Conservation (phyloP, 2,888 invertebrate genomes). For the Epinotia demarniana region DNA sequence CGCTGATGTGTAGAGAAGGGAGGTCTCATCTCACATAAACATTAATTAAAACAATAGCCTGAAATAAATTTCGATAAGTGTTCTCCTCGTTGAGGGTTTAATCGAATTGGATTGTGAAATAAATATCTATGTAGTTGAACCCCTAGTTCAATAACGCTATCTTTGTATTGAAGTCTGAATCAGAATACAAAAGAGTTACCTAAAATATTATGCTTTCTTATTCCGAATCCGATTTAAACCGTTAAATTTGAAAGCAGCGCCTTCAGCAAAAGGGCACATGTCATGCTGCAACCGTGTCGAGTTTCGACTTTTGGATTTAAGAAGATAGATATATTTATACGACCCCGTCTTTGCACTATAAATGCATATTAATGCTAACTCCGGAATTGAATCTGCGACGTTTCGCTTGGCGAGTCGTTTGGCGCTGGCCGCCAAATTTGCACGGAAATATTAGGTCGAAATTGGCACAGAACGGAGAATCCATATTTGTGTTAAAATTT, state of each 20-base stretch:
- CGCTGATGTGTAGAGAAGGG: too few relatives aligned
- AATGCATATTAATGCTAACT: slow-evolving; percentile 31
- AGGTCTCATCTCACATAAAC: too few relatives aligned
- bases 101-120: too few relatives aligned
- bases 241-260: background rate
- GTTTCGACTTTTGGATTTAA: background rate
- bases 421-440: slow-evolving; percentile 15
- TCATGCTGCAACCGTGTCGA: background rate
- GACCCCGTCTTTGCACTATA: slow-evolving; percentile 18
- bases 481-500: slow-evolving; percentile 17
- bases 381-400: slow-evolving; percentile 29
- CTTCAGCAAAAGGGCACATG: background rate
- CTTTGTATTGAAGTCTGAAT: background rate
- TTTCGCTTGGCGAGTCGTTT: slow-evolving; percentile 26
- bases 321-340: background rate
- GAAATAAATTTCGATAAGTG: too few relatives aligned
- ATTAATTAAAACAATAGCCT: too few relatives aligned
- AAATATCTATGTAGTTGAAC: too few relatives aligned
- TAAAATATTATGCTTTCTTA: background rate
- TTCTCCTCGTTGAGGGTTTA: too few relatives aligned
- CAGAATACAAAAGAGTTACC: background rate
- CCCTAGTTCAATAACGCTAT: too few relatives aligned
- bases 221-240: background rate
- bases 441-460: slow-evolving; percentile 31
- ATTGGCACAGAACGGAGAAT: slow-evolving; percentile 23